Conservation (phyloP, 2,797 vertebrate genomes). For the Catostomus latipinnis region DNA sequence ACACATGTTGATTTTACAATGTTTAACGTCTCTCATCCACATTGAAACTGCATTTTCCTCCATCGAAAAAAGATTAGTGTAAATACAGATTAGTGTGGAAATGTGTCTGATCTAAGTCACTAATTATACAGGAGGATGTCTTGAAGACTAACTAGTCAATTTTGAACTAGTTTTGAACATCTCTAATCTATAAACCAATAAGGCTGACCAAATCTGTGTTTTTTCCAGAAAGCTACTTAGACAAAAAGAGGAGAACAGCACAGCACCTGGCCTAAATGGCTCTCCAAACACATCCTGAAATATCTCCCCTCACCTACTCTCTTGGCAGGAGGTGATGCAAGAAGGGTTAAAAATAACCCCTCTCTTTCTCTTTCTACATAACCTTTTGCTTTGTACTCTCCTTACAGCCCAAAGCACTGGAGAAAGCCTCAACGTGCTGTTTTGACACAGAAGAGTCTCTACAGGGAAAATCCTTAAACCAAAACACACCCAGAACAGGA, state of each 20-base stretch:
- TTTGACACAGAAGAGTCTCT: conserved; percentile 29
- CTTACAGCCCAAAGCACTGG: conserved; percentile 60
- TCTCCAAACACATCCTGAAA: conserved; percentile 68
- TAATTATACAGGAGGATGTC: too few relatives aligned
- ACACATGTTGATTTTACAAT: too few relatives aligned
- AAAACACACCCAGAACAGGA: conserved; percentile 43
- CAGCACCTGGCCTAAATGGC: conserved; percentile 58
- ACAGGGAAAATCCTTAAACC: conserved; percentile 24
- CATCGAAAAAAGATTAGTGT: too few relatives aligned
- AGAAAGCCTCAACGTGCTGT: conserved; percentile 37
- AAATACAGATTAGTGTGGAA: too few relatives aligned
- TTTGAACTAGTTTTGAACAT: too few relatives aligned
- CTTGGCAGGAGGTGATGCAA: conserved; percentile 65
- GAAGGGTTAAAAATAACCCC: conserved; percentile 78
- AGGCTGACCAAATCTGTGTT: neutral
- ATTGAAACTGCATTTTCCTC: too few relatives aligned
- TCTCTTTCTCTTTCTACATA: conserved; percentile 39
- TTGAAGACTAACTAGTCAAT: too few relatives aligned
- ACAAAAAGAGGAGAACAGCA: conserved; percentile 9
- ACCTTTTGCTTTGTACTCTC: conserved; percentile 60
- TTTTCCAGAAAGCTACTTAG: neutral
- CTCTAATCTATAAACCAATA: too few relatives aligned
- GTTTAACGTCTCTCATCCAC: too few relatives aligned
- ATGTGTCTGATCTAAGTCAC: too few relatives aligned
- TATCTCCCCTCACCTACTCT: conserved; percentile 65